A percentile compares a stretch with the other conserved stretches of the same genome.
Conservation (phyloP, 2,888 invertebrate genomes). For the Salticus scenicus region DNA sequence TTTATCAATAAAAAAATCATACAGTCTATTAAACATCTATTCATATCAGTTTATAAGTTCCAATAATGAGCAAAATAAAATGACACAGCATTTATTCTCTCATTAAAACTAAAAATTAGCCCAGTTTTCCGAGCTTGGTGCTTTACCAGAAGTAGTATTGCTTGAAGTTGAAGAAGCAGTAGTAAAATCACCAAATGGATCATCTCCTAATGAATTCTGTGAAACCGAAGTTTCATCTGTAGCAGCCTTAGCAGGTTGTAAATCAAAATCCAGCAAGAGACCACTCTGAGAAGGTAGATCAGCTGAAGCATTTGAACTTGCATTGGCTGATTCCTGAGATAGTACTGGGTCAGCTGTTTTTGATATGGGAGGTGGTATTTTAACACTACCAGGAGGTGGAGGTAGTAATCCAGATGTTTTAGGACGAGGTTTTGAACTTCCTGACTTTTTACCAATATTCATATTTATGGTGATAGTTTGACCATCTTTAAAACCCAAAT, state of each 20-base stretch:
- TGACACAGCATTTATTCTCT: neutral
- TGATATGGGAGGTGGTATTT: conserved; percentile 88
- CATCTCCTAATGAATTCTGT: conserved; percentile 34
- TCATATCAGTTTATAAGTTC: neutral
- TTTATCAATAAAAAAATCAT: no score
- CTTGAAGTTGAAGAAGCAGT: conserved; percentile 74
- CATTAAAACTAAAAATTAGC: conserved; percentile 36
- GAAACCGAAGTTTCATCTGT: conserved; percentile 22
- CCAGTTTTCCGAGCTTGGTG: conserved; percentile 75
- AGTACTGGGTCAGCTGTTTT: conserved; percentile 77
- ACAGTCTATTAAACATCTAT: no score
- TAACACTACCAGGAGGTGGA: conserved; percentile 89
- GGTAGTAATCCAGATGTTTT: conserved; percentile 80
- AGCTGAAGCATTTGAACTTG: conserved; percentile 4
- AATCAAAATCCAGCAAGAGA: conserved; percentile 54
- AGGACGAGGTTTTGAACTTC: conserved; percentile 81
- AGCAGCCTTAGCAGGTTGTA: neutral
- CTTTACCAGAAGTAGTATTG: conserved; percentile 76
- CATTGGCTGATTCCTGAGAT: conserved; percentile 9
- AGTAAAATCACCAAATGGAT: conserved; percentile 65
- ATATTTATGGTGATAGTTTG: conserved; percentile 99
- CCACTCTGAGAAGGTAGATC: conserved; percentile 14
- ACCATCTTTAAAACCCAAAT: conserved; percentile 98
- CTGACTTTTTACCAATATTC: conserved; percentile 83
- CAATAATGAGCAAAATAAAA: neutral